Percentiles rank a stretch among this genome's conserved stretches.
phyloP scores from a whole-genome alignment of 1,140 invertebrate genomes.

The Rhynchophorus ferrugineus region DNA sequence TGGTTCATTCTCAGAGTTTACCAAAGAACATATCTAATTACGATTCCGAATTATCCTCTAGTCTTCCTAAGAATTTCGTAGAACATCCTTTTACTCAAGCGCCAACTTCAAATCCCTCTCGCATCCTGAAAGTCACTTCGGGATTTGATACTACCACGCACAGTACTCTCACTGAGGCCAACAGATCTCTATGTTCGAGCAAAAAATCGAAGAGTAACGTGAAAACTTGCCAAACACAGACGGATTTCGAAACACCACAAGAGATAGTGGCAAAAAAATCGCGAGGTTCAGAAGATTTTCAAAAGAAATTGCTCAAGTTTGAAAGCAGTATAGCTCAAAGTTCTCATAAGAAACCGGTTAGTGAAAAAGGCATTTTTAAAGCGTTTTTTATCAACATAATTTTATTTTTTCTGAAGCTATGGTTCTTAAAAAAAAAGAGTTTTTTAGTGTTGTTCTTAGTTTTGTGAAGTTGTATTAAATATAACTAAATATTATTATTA shows the following conservation, averaged over 20 bases:
- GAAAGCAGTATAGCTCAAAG: conserved; percentile 30
- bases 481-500: no score
- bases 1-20: conserved; percentile 27
- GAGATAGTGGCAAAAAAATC: conserved; percentile 33
- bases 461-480: no score
- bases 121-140: no score
- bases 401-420: no score
- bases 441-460: no score
- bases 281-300: conserved; percentile 37
- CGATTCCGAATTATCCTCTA: conserved; percentile 19
- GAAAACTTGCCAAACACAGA: conserved; percentile 39
- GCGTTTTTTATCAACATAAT: no score
- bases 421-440: no score
- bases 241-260: conserved; percentile 36
- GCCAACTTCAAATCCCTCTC: background rate
- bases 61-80: conserved; percentile 28
- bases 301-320: conserved; percentile 38
- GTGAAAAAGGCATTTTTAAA: no score
- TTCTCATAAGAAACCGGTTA: conserved; percentile 25
- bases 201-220: conserved; percentile 18
- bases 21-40: conserved; percentile 26
- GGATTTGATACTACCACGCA: no score
- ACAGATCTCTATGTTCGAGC: background rate
- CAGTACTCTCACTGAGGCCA: no score
- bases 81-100: conserved; percentile 7